Percentiles rank a stretch among this genome's conserved stretches.
phyloP scores from a whole-genome alignment of 1,140 invertebrate species.

The Triops longicaudatus region DNA sequence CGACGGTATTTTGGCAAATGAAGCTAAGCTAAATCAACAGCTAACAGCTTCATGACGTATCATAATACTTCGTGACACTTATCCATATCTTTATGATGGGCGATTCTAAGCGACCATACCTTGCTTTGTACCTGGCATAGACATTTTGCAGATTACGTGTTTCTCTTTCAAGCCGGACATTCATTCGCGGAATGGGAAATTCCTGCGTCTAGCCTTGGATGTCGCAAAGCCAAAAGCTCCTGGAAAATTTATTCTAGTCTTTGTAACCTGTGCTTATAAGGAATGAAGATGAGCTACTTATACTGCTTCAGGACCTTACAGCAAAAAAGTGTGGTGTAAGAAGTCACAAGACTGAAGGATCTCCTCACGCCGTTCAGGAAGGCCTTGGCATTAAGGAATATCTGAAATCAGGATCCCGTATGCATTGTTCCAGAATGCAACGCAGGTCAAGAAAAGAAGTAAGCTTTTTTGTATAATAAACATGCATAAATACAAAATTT shows the following conservation, averaged over 20 bases:
- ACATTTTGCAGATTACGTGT: background rate
- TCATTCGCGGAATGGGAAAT: background rate
- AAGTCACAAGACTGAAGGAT: background rate
- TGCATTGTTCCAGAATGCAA: background rate
- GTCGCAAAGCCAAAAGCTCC: background rate
- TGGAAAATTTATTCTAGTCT: background rate
- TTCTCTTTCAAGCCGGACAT: background rate
- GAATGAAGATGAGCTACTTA: constrained; percentile 4
- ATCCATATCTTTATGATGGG: background rate
- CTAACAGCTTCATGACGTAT: background rate
- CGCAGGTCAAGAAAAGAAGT: no score
- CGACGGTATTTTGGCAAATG: no score
- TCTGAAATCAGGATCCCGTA: background rate
- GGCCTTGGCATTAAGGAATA: background rate
- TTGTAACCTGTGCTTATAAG: background rate
- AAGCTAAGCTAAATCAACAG: background rate
- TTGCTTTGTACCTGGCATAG: background rate
- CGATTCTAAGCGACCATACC: background rate
- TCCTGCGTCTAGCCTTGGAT: background rate
- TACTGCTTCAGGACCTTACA: background rate
- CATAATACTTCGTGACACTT: background rate
- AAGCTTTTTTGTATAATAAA: no score
- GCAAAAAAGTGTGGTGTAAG: background rate
- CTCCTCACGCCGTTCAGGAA: background rate
- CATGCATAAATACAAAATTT: no score